Conservation (phyloP, 2,888 invertebrate species). For the Philereme vetulata region DNA sequence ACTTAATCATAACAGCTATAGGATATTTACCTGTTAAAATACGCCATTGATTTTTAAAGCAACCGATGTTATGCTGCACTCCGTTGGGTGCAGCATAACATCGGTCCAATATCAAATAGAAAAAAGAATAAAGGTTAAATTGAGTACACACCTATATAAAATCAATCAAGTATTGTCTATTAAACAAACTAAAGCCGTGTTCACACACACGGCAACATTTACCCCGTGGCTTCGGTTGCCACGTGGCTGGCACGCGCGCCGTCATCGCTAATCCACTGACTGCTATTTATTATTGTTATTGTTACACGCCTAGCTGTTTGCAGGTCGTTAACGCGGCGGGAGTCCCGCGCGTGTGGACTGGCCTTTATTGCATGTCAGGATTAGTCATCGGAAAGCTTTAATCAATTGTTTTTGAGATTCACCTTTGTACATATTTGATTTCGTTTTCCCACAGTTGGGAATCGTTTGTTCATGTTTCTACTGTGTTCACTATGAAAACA, state of each 20-base stretch:
- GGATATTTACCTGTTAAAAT: too few relatives aligned
- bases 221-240: conserved; percentile 24
- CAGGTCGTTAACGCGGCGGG: conserved; percentile 67
- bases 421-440: not conserved
- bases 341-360: conserved; percentile 43
- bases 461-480: too few relatives aligned
- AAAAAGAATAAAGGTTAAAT: too few relatives aligned
- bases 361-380: conserved; percentile 50
- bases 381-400: conserved; percentile 21
- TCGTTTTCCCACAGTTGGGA: too few relatives aligned
- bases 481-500: too few relatives aligned
- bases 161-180: conserved; percentile 21
- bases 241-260: conserved; percentile 45
- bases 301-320: conserved; percentile 52
- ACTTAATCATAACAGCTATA: too few relatives aligned
- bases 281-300: conserved; percentile 69
- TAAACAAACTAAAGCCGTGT: conserved; percentile 22
- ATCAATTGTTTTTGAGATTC: conserved; percentile 12
- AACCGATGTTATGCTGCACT: too few relatives aligned
- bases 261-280: conserved; percentile 63
- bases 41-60: too few relatives aligned
- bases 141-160: conserved; percentile 4
- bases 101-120: too few relatives aligned
- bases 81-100: too few relatives aligned
- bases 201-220: conserved; percentile 10